These are phyloP conservation scores for Alauda arvensis DNA, from an alignment of 2,797 vertebrate species.

Conservation along the genomic window DNA sequence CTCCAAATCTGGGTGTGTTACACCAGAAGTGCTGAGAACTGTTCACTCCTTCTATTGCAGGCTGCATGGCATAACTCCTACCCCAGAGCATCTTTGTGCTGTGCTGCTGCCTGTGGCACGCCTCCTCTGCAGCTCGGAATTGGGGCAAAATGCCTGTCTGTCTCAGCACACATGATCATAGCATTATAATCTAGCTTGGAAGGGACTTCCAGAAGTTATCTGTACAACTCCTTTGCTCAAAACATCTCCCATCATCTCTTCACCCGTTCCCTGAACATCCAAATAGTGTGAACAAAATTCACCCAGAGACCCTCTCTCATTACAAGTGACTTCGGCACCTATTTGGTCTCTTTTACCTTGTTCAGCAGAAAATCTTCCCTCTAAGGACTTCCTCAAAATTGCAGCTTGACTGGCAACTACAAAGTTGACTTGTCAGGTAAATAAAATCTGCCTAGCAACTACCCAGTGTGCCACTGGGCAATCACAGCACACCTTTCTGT, in stretches of 20 bases:
- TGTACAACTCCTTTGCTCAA: background rate
- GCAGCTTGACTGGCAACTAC: background rate
- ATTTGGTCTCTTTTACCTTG: background rate
- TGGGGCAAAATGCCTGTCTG: background rate
- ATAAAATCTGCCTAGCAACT: background rate
- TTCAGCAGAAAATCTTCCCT: background rate
- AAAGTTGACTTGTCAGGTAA: background rate
- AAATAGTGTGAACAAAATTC: background rate
- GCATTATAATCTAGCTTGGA: background rate
- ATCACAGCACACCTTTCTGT: background rate
- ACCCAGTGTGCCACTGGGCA: background rate
- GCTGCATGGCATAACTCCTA: background rate
- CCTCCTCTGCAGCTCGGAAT: background rate
- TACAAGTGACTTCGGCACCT: background rate
- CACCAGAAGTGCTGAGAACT: background rate
- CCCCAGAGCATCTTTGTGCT: background rate
- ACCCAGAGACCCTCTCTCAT: background rate
- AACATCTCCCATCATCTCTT: background rate
- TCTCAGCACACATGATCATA: background rate
- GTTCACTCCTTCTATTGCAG: rapidly evolving
- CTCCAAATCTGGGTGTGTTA: background rate
- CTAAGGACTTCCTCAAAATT: background rate
- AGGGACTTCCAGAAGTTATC: background rate
- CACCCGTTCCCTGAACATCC: background rate
- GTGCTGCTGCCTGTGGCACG: background rate